Conservation (phyloP, 2,888 invertebrate genomes). For the Byasa hedistus region DNA sequence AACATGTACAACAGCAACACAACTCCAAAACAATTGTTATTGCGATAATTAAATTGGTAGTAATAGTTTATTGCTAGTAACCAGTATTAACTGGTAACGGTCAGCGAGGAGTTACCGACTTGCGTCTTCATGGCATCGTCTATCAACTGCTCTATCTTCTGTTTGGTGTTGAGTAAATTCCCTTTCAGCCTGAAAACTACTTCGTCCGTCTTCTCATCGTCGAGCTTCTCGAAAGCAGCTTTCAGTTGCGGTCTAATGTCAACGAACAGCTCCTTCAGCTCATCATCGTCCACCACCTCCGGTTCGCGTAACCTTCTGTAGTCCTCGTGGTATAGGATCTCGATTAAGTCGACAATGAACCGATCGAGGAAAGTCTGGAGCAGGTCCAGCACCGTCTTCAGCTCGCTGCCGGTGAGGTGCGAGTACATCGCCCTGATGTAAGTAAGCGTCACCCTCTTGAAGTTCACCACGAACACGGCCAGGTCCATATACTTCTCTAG, state of each 20-base stretch:
- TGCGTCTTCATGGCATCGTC: conserved; percentile 32
- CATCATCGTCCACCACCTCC: conserved; percentile 35
- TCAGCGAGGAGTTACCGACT: conserved; percentile 24
- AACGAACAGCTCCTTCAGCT: conserved; percentile 37
- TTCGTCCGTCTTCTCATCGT: conserved; percentile 35
- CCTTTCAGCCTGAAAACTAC: conserved; percentile 40
- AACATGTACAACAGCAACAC: too few species aligned
- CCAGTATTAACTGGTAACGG: too few species aligned
- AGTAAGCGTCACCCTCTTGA: conserved; percentile 39
- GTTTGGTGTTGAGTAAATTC: conserved; percentile 37
- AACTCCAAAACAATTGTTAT: too few species aligned
- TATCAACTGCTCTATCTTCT: conserved; percentile 39
- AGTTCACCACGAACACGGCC: conserved; percentile 38
- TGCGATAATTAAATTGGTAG: too few species aligned
- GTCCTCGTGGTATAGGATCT: conserved; percentile 33
- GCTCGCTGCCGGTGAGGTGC: conserved; percentile 36
- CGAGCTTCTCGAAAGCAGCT: conserved; percentile 37
- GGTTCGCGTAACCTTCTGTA: conserved; percentile 22
- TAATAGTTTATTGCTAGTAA: too few species aligned
- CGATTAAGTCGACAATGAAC: conserved; percentile 42
- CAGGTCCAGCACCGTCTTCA: conserved; percentile 34
- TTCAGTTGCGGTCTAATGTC: conserved; percentile 38
- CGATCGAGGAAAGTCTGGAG: conserved; percentile 43
- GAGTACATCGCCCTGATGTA: conserved; percentile 38
- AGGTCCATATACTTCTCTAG: conserved; percentile 6